Percentiles rank a stretch among this genome's conserved stretches.
These are phyloP conservation scores for Drosophila putrida DNA, from an alignment of 2,888 invertebrate genomes.

Conservation along the genomic window DNA sequence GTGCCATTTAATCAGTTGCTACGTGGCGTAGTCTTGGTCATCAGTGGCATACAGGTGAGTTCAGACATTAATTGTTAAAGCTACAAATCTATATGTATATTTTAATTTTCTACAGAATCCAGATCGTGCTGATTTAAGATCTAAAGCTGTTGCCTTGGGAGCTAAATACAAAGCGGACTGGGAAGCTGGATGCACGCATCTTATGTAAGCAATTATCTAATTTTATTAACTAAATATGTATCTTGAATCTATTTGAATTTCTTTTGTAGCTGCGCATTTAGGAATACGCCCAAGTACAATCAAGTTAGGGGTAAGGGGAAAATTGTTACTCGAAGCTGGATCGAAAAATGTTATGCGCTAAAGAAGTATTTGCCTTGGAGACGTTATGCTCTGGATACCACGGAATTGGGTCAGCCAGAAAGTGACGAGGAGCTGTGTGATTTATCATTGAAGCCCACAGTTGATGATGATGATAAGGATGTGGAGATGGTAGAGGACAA, in stretches of 20 bases:
- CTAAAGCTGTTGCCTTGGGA: conserved; percentile 91
- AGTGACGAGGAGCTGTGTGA: conserved; percentile 84
- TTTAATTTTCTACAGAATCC: conserved; percentile 88
- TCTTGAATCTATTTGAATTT: background rate
- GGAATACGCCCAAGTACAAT: conserved; percentile 94
- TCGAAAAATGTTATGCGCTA: conserved; percentile 88
- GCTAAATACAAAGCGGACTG: conserved; percentile 92
- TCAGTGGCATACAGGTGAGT: conserved; percentile 90
- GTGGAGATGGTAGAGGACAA: background rate
- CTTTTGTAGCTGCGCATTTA: conserved; percentile 92
- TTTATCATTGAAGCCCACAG: conserved; percentile 58
- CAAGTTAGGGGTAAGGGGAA: conserved; percentile 88
- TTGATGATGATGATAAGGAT: conserved; percentile 2
- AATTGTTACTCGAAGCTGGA: conserved; percentile 91
- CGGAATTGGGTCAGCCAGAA: conserved; percentile 71
- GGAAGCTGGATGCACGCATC: conserved; percentile 91
- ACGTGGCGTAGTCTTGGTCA: conserved; percentile 90
- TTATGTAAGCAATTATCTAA: conserved; percentile 88
- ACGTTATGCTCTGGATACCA: conserved; percentile 81
- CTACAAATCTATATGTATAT: too few relatives aligned
- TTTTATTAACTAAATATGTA: background rate
- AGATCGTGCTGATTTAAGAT: conserved; percentile 89
- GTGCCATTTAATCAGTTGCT: conserved; percentile 88
- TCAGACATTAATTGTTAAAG: background rate
- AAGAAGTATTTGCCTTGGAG: conserved; percentile 86